These are phyloP conservation scores for Siderastrea radians DNA, from an alignment of 92 coral and sea anemone species.

Conservation along the genomic window DNA sequence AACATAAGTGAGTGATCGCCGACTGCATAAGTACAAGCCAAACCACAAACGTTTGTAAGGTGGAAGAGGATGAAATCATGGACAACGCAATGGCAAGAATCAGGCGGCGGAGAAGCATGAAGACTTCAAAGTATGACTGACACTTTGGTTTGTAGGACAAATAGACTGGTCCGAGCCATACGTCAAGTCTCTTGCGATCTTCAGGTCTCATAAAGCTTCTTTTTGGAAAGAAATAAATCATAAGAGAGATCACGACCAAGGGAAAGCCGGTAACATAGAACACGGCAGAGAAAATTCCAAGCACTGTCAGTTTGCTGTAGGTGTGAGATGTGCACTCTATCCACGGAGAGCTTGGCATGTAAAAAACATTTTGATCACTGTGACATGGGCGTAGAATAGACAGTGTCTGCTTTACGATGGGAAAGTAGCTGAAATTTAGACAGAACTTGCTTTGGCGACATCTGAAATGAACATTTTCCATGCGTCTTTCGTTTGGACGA, in stretches of 20 bases:
- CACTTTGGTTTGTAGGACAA: slow-evolving; percentile 67
- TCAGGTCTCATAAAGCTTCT: slow-evolving; percentile 42
- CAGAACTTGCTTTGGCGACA: slow-evolving; percentile 71
- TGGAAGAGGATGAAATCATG: slow-evolving; percentile 48
- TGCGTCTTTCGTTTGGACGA: slow-evolving; percentile 13
- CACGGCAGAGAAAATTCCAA: slow-evolving; percentile 52
- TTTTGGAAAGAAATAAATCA: slow-evolving; percentile 46
- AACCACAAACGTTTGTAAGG: slow-evolving; percentile 59
- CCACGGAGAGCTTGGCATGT: slow-evolving; percentile 78
- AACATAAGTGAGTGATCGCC: slow-evolving; percentile 24
- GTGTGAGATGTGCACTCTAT: slow-evolving; percentile 64
- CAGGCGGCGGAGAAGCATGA: slow-evolving; percentile 59
- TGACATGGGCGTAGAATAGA: slow-evolving; percentile 65
- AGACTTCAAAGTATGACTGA: slow-evolving; percentile 59
- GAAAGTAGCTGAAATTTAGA: slow-evolving; percentile 81
- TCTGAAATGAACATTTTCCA: slow-evolving; percentile 41
- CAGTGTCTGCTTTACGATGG: slow-evolving; percentile 72
- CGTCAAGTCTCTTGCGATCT: slow-evolving; percentile 49
- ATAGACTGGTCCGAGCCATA: slow-evolving; percentile 75
- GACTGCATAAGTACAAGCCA: slow-evolving; percentile 57
- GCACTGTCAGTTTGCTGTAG: slow-evolving; percentile 26
- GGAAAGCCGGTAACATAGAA: slow-evolving; percentile 64
- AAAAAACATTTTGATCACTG: slow-evolving; percentile 36
- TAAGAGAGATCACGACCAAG: slow-evolving; percentile 42
- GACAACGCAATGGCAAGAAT: slow-evolving; percentile 65